Base-by-base conservation (phyloP, 2,888 invertebrate species). In the Fragum whitleyi region DNA sequence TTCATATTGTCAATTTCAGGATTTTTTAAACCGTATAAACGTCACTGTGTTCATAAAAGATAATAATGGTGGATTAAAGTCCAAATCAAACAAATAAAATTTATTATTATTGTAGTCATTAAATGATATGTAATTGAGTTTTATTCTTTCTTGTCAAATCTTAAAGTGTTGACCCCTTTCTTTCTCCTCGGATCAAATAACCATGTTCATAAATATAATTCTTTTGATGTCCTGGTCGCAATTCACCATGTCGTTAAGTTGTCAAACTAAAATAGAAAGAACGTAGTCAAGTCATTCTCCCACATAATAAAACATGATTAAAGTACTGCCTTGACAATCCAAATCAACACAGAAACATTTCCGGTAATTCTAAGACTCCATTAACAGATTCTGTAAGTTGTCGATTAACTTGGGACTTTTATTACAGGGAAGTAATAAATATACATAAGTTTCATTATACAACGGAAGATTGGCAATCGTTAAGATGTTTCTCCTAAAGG, bases 381-480 rank as follows among this genome's bases (percentile, higher is more conserved):
- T 47, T 47, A 47, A 5, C 47, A 16, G 47, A 47, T 47, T 47
- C 47, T 14, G 47, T 47, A 47, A 47, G 47, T 47, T n/a, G 47
- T 47, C 47, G 47, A 47, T 47, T 47, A 19, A 47, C 47, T 47
- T 16, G 47, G 19, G 47, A 47, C 47, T 47, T 47, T 47, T 47
- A 47, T 47, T 47, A 16, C 47, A 14, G 47, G 14, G n/a, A 47
- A 16, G n/a, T 47, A 47, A 47, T 47, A 47, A 47, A 47, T 47
- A 47, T 47, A 47, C 47, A 47, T 47, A 47, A 47, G 47, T 47
- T 47, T 47, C 47, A 47, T 47, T 47, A 47, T n/a, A 47, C 47
- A 47, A 47, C 47, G 47, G 47, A 47, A 47, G 47, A 47, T 47
- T 47, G 47, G 47, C 47, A 47, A 47, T 47, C 47, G 7, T 14